phyloP scores from a whole-genome alignment of 2,113 vertebrate species.

The Heterotilapia buettikoferi region DNA sequence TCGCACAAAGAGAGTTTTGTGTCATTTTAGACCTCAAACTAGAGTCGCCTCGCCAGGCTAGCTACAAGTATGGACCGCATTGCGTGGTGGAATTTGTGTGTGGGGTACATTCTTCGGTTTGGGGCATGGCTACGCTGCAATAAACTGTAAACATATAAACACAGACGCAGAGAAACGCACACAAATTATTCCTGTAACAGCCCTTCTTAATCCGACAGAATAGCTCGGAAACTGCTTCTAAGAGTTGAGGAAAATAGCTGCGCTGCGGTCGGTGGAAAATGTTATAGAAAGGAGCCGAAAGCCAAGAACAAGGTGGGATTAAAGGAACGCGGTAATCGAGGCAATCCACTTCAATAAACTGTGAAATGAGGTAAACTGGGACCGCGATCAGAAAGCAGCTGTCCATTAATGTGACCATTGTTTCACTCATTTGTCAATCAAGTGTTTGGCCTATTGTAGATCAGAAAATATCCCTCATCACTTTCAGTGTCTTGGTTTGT shows the following conservation, averaged over 20 bases:
- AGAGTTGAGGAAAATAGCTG: neutral
- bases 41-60: neutral
- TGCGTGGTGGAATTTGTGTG: slow-evolving; percentile 20
- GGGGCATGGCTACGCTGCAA: neutral
- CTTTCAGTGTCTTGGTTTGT: neutral
- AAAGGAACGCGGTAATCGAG: neutral
- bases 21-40: slow-evolving; percentile 17
- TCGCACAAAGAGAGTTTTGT: slow-evolving; percentile 42
- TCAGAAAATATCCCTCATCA: neutral
- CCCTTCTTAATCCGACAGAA: neutral
- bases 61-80: slow-evolving; percentile 4
- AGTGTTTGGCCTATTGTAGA: accelerated
- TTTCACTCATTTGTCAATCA: neutral
- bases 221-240: neutral
- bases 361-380: neutral
- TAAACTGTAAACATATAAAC: slow-evolving; percentile 48
- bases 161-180: neutral
- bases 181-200: neutral
- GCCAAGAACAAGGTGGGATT: neutral
- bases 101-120: slow-evolving; percentile 22
- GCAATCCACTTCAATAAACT: neutral
- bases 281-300: neutral
- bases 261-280: neutral
- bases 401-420: neutral
- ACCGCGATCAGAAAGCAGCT: neutral